Percentiles rank a stretch among this genome's conserved stretches.
These are phyloP conservation scores for Hirtodrosophila confusa DNA, from an alignment of 2,888 invertebrate species.

Conservation along the genomic window DNA sequence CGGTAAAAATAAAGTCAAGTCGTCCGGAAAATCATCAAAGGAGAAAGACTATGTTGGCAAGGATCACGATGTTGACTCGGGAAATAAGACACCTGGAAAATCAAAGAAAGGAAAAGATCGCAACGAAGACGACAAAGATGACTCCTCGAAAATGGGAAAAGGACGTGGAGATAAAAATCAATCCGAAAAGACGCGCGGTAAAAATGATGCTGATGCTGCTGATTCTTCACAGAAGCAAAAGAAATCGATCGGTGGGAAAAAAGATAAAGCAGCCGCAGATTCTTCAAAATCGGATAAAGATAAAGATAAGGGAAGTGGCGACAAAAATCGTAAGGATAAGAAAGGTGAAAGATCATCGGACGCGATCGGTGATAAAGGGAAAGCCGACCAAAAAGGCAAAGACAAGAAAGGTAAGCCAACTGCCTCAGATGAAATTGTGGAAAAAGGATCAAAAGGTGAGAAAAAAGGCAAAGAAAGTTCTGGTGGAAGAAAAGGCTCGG, in stretches of 20 bases:
- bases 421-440: background rate
- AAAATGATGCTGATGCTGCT: conserved; percentile 10
- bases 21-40: too few species aligned
- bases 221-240: conserved; percentile 10
- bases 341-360: background rate
- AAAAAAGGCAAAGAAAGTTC: conserved; percentile 4
- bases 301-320: conserved; percentile 6
- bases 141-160: conserved; percentile 2
- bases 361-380: conserved; percentile 4
- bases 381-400: background rate
- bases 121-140: conserved; percentile 4
- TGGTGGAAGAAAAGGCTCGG: background rate
- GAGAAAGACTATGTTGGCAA: too few species aligned
- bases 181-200: background rate
- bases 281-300: background rate
- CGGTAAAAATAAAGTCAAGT: too few species aligned
- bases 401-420: too few species aligned
- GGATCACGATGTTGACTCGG: background rate
- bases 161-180: conserved; percentile 1
- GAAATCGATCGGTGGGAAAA: background rate
- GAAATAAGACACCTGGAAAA: conserved; percentile 10
- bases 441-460: conserved; percentile 2
- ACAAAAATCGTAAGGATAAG: background rate
- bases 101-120: background rate
- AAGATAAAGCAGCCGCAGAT: background rate